Evolutionary conservation across 2,888 invertebrate species (phyloP), one percentile per base, ranked within the genome.

Genomic region (Nomada lathburiana): DNA sequence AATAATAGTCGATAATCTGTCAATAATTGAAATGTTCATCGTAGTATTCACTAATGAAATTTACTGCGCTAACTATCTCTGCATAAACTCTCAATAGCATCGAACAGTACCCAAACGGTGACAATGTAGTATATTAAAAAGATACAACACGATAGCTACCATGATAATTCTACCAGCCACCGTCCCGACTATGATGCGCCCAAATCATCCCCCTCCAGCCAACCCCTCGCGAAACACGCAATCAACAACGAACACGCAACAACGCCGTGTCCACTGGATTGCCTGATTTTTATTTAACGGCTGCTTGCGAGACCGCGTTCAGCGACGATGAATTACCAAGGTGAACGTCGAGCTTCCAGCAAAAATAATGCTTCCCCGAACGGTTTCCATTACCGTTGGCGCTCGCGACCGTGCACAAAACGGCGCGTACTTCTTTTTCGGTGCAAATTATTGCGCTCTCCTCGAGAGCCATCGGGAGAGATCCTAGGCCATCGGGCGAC

Each of bases 371-470:
- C 67, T 81, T 76, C 74, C 62, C 62, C 86, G 79, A 86, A 82
- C 71, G 69, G 74, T 82, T 76, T 82, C 82, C 78, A 76, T 78
- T 81, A 76, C 83, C 64, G 65, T 53, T 36, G 59, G 53, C 52
- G 62, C 55, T 60, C 29, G 67, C 42, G 55, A 47, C 50, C 42
- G 36, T 57, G n/a, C 60, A 20, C 57, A 36, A 52, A 68, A 69
- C 69, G 13, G 53, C 64, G 69, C 64, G 62, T 55, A 68, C 81
- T 86, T 86, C 81, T 86, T 86, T 86, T 86, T 86, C 73, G 69
- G 76, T 74, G 81, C 76, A 81, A 82, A 84, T 82, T 86, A 86
- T 87, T 87, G 62, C 87, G 73, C 76, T 76, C 75, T 78, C 47
- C 80, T 50, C 74, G 65, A 64, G 36, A 76, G 72, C 72, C 57